phyloP scores from a whole-genome alignment of 2,888 invertebrate genomes.

The Rhorus exstirpatorius region DNA sequence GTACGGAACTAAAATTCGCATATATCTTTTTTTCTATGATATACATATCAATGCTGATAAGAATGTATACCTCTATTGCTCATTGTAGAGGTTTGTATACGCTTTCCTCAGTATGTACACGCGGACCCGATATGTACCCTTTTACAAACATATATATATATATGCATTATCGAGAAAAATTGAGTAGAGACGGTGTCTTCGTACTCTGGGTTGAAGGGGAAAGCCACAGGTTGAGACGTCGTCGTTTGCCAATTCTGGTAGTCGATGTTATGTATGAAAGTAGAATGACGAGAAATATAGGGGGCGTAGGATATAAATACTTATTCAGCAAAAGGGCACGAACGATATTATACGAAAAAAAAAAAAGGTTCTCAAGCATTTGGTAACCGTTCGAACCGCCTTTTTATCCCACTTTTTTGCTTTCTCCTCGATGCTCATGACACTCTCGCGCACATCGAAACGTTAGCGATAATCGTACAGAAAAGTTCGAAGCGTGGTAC shows the following conservation, averaged over 20 bases:
- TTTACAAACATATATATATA: no score
- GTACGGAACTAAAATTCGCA: no score
- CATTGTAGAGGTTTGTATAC: no score
- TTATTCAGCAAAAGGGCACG: slow-evolving; percentile 35
- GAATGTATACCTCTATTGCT: no score
- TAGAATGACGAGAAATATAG: slow-evolving; percentile 27
- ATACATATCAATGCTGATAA: no score
- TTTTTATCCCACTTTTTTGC: slow-evolving; percentile 47
- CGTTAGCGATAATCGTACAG: slow-evolving; percentile 45
- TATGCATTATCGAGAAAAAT: slow-evolving; percentile 13
- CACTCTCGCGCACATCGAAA: slow-evolving; percentile 56
- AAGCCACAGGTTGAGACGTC: slow-evolving; percentile 61
- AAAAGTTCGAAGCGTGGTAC: slow-evolving; percentile 41
- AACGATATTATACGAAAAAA: slow-evolving; percentile 2
- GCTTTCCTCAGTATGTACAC: no score
- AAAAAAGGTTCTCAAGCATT: slow-evolving; percentile 37
- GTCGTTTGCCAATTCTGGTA: slow-evolving; percentile 49
- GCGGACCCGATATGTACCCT: no score
- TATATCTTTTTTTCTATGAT: no score
- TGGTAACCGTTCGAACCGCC: slow-evolving; percentile 38
- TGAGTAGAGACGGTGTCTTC: slow-evolving; percentile 15
- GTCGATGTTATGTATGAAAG: neutral
- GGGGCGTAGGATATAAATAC: slow-evolving; percentile 23
- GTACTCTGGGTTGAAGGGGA: slow-evolving; percentile 2
- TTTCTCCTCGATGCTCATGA: slow-evolving; percentile 56